Base-by-base conservation (phyloP, 2,113 vertebrate genomes). In the Ailuropoda melanoleuca region DNA sequence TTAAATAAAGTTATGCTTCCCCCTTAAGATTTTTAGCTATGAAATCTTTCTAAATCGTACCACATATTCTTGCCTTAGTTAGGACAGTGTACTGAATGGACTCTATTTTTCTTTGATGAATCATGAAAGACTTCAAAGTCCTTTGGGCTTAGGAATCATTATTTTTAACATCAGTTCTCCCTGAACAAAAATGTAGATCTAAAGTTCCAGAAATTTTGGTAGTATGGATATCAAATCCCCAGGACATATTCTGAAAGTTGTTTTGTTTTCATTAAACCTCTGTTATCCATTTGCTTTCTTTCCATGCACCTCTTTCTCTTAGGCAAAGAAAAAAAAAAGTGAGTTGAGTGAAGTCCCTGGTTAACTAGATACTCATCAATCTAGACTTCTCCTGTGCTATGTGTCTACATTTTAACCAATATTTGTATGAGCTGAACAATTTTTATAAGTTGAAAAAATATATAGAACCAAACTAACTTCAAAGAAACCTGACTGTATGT, bases 81-180 rank as follows among this genome's bases (percentile, higher is more conserved):
- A 84, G 53, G 95, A 92, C 13, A 95, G 24, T 90, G 26, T 80
- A 43, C 64, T 95, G 81, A 90, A 66, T 70, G 64, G 64, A 55
- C 53, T 92, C 56, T 95, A 60, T 86, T 94, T 94, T 96, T 96
- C 84, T 98, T 78, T 96, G 93, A 77, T 93, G 90, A 97, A 81
- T 93, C 81, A 87, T 95, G 56, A 96, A 96, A 96, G 37, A 97
- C 77, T 87, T 84, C 43, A 62, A 89, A 66, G 43, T 96, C 80
- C 94, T 95, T 88, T 72, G 43, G 58, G 53, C 39, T 39, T 82
- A 10, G 13, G 60, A 55, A 72, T 96, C 96, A 92, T 93, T 86
- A 74, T 87, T 95, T 97, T 91, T 96, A 94, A 96, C 39, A 70
- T 91, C 43, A 80, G 21, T 74, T 93, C 43, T 95, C 70, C 72